phyloP scores from a whole-genome alignment of 2,888 invertebrate genomes.

The Cheilosia scutellata region DNA sequence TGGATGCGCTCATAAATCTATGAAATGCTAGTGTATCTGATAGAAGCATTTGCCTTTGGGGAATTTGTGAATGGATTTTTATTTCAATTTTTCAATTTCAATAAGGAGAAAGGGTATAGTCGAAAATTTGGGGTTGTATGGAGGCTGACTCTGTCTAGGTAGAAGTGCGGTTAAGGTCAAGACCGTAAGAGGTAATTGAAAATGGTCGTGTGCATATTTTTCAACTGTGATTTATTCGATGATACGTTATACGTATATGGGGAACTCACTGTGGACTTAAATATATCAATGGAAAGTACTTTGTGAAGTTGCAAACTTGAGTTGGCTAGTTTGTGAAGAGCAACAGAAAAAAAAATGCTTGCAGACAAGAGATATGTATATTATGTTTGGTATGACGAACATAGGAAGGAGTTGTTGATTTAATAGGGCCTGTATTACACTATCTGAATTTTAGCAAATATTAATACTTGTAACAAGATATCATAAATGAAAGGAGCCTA shows the following conservation, averaged over 20 bases:
- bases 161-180: constrained; percentile 58
- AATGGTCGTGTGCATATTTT: constrained; percentile 40
- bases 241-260: constrained; percentile 9
- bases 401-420: too few species aligned
- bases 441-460: too few species aligned
- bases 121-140: neutral
- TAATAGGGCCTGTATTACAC: neutral
- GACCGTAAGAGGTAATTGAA: constrained; percentile 66
- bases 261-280: constrained; percentile 29
- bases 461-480: too few species aligned
- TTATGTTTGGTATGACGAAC: too few species aligned
- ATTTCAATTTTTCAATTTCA: constrained; percentile 40
- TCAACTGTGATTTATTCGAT: constrained; percentile 59
- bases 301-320: neutral
- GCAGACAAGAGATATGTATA: too few species aligned
- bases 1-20: constrained; percentile 74
- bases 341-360: neutral
- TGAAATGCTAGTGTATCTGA: constrained; percentile 69
- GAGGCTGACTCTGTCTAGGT: constrained; percentile 15
- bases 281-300: constrained; percentile 26
- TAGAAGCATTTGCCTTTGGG: constrained; percentile 62
- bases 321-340: too few species aligned
- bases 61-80: constrained; percentile 47
- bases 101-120: constrained; percentile 5
- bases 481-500: too few species aligned